Evolutionary conservation across 2,113 vertebrate genomes (phyloP), one percentile per base, ranked within the genome.

Genomic region (Camelus bactrianus): DNA sequence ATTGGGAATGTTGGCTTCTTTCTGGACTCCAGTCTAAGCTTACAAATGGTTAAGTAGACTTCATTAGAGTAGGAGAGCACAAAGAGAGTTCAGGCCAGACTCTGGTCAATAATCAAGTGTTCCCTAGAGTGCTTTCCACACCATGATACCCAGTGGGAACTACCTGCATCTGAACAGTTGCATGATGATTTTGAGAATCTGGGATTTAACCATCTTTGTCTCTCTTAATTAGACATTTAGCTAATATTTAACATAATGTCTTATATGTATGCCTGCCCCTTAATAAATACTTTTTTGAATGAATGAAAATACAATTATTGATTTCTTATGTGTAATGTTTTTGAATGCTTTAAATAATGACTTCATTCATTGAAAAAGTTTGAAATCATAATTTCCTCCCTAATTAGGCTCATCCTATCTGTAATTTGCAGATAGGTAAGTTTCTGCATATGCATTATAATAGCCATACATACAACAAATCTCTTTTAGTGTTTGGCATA

Each of bases 311-410:
- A 42, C 42, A 82, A 42, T 64, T 93, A 79, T 84, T 94, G 81
- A 88, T 64, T 93, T 46, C 26, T 76, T 80, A 83, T 75, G 62
- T 82, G 2, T 22, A 91, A 93, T 79, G 0, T 8, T 95, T 83
- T 54, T 88, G 35, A 83, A 64, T 46, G 79, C 58, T 64, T 91
- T 82, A 83, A 80, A 94, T 86, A 86, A 62, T 88, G 54, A 91
- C 70, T 84, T 96, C 22, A 85, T 96, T 94, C 52, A 93, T 24
- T 94, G 50, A 95, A 82, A 95, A 79, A 54, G 3, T 52, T 30
- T 65, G 64, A 85, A 90, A 70, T 91, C 3, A 82, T 87, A 62
- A 46, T 92, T 96, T 95, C 13, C 26, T 89, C 52, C 19, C 15
- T 35, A 81, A 92, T 13, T 92, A 26, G 24, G 26, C 20, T 77